Evolutionary conservation across 2,888 invertebrate genomes (phyloP), one percentile per base, ranked within the genome.

Genomic region (Saturnia japonica): DNA sequence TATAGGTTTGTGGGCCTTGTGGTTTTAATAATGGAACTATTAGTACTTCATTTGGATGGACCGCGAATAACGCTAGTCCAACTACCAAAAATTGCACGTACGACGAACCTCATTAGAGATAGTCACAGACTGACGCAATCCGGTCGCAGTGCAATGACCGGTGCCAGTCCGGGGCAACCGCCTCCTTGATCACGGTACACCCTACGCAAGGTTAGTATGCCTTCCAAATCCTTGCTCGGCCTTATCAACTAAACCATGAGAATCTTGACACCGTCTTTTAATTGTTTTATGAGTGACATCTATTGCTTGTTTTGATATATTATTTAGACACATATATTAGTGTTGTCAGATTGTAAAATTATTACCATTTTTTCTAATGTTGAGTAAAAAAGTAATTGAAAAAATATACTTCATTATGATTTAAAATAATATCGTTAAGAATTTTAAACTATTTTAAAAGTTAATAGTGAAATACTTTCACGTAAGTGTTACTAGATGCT

Each of bases 151-250:
- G 96, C 96, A 96, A 96, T 96, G 96, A 90, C 88, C 85, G 94
- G 95, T 89, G 94, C 95, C 95, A 85, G 86, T 89, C 95, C 88
- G 95, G 94, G 93, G 95, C 95, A 95, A 94, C 95, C 95, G 95
- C 95, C 95, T 95, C 87, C 89, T 0, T 96, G 96, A 96, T 96
- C 96, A 95, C 95, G 95, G 95, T 95, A 90, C 91, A 94, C 95
- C 95, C 96, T 96, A 92, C 95, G 96, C 95, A 95, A 96, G 96
- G 96, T 96, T 96, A 96, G 96, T 95, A 94, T 94, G 89, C 22
- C 66, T 0, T 0, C 0, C 0, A 0, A 7, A 6, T 1, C 9
- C 1, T 28, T 6, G n/a, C 68, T 47, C 4, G 28, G 47, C 71
- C 75, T 80, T 89, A 81, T 90, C 86, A 87, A 84, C 72, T 4